Evolutionary conservation across 2,797 vertebrate genomes (phyloP).

Genomic region (Enteromius radiatus): DNA sequence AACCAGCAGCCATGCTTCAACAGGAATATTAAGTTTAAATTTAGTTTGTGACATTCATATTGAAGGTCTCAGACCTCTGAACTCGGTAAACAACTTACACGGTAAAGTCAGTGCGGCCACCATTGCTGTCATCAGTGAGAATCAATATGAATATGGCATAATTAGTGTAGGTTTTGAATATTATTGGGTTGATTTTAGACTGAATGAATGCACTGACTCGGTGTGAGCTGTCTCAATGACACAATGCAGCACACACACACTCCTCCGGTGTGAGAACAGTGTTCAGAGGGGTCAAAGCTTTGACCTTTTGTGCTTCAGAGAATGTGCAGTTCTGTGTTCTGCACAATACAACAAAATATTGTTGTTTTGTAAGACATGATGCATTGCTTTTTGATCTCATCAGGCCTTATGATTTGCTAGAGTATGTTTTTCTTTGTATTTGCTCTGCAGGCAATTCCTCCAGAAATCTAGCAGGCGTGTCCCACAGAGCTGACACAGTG

Average conservation of each 20-base stretch:
- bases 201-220: not conserved
- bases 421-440: slow-evolving; percentile 16
- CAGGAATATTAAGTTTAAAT: too few species aligned
- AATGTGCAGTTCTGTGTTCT: slow-evolving; percentile 45
- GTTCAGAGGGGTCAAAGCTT: slow-evolving; percentile 40
- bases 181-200: not conserved
- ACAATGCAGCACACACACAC: not conserved
- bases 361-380: slow-evolving; percentile 43
- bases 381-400: slow-evolving; percentile 39
- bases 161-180: not conserved
- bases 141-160: not conserved
- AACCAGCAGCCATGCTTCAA: too few species aligned
- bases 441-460: slow-evolving; percentile 28
- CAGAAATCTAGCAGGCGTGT: slow-evolving; percentile 42
- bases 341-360: slow-evolving; percentile 46
- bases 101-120: not conserved
- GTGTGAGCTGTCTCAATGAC: not conserved
- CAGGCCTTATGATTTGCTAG: slow-evolving; percentile 31
- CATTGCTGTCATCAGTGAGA: not conserved
- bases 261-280: slow-evolving; percentile 12
- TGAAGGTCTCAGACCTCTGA: not conserved
- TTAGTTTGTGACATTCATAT: not conserved
- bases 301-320: slow-evolving; percentile 38
- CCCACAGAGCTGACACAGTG: slow-evolving; percentile 43
- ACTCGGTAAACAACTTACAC: not conserved